phyloP scores from a whole-genome alignment of 2,113 vertebrate genomes.

The Sciurus niger region DNA sequence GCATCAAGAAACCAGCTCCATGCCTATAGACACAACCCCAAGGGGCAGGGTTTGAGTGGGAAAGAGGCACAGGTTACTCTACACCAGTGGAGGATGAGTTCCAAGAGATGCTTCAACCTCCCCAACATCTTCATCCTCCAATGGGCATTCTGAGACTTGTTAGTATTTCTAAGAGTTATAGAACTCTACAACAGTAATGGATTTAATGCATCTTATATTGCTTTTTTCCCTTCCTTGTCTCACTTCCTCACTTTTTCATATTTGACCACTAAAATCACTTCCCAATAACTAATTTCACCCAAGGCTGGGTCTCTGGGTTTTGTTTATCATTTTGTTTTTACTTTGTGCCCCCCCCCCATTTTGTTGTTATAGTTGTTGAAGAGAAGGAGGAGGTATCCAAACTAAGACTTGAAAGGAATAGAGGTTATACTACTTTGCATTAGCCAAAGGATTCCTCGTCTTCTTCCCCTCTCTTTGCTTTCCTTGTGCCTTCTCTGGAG shows the following conservation, averaged over 20 bases:
- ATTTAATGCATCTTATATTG: not conserved
- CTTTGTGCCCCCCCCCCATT: not conserved
- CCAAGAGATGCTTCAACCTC: not conserved
- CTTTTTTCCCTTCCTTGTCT: not conserved
- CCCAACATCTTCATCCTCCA: not conserved
- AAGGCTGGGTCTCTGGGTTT: not conserved
- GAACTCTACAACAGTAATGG: not conserved
- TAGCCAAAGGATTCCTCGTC: not conserved
- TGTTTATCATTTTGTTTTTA: not conserved
- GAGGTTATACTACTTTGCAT: not conserved
- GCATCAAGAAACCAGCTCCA: not conserved
- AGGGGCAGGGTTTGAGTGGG: not conserved
- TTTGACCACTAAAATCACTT: not conserved
- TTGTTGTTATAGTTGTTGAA: not conserved
- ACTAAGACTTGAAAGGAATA: not conserved
- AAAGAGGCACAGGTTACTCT: not conserved
- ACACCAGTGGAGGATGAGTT: not conserved
- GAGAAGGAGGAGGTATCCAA: not conserved
- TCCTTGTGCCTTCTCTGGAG: not conserved
- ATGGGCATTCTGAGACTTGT: not conserved
- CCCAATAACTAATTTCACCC: not conserved
- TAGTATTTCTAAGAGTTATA: not conserved
- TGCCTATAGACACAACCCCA: not conserved
- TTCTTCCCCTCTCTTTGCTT: not conserved
- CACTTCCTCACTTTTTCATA: not conserved